phyloP scores from a whole-genome alignment of 2,888 invertebrate species.

The Nysson spinosus region DNA sequence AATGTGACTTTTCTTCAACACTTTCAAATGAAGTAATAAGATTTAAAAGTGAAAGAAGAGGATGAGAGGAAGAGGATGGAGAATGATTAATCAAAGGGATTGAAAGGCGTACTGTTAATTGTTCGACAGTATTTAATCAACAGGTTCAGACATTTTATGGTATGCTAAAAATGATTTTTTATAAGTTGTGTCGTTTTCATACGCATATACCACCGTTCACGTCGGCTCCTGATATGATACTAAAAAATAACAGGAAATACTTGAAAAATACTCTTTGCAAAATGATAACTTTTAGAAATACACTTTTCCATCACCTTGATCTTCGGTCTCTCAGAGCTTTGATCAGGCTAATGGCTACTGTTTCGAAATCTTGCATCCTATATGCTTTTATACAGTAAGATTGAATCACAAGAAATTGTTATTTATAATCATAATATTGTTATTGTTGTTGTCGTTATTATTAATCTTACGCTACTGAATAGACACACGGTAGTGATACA shows the following conservation, averaged over 20 bases:
- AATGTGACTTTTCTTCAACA: too few species aligned
- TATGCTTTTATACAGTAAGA: slow-evolving; percentile 58
- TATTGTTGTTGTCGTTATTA: slow-evolving; percentile 62
- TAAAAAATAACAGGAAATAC: slow-evolving; percentile 77
- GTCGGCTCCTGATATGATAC: slow-evolving; percentile 71
- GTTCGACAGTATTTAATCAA: slow-evolving; percentile 71
- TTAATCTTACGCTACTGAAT: slow-evolving; percentile 64
- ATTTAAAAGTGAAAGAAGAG: neutral
- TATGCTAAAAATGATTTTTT: slow-evolving; percentile 66
- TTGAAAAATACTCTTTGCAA: slow-evolving; percentile 77
- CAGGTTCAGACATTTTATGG: slow-evolving; percentile 63
- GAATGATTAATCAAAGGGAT: too few species aligned
- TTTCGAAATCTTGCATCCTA: slow-evolving; percentile 48
- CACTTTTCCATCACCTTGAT: slow-evolving; percentile 47
- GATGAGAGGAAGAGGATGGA: too few species aligned
- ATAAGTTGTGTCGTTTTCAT: slow-evolving; percentile 59
- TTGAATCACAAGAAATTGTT: slow-evolving; percentile 65
- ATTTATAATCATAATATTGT: slow-evolving; percentile 47
- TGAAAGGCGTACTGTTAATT: slow-evolving; percentile 41
- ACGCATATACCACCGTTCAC: slow-evolving; percentile 54
- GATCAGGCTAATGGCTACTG: slow-evolving; percentile 52
- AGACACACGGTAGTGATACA: slow-evolving; percentile 69
- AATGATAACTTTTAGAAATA: slow-evolving; percentile 66
- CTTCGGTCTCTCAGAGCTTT: slow-evolving; percentile 47
- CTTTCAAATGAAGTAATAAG: too few species aligned